Base-by-base conservation (phyloP, 2,888 invertebrate species). In the Yponomeuta plumbellus region DNA sequence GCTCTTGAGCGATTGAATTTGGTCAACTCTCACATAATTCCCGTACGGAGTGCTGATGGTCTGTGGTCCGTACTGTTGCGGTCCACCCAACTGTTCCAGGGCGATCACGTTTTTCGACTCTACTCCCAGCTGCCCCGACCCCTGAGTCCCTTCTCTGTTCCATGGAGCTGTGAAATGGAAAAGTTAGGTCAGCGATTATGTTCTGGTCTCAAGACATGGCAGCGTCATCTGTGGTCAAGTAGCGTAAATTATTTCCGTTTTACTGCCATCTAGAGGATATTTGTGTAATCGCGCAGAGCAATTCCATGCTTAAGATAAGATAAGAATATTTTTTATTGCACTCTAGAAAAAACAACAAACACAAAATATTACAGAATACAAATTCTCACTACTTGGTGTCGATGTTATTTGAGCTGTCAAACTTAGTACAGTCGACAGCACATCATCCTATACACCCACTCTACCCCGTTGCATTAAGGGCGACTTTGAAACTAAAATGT, bases 1-100 rank as follows among this genome's bases (percentile, higher is more conserved):
- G 52, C 17, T 23, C 26, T 56, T 39, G 20, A 22, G n/a, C 59
- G 34, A 40, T 6, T 22, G 59, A 11, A 57, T 26, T 17, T 64
- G 66, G 1, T 73, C 75, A 0, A 77, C 73, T 68, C 78, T 84
- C 34, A 87, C 75, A 56, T 88, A 88, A 66, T 86, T 81, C 4
- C 88, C 88, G 63, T 81, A 88, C 0, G 88, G 88, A 0, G 88
- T 88, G 71, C 83, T 85, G 8, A 88, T 85, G 2, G 88, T 88
- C 66, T 85, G 87, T 11, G 88, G 88, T 44, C 81, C 86, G 65
- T 83, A 82, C 0, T 52, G 44, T 66, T 85, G 87, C 11, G 88
- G 88, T 44, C 81, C 86, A 64, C 83, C 81, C 0, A 84, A 20
- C 3, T 65, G 83, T 34, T 84, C 82, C 6, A 77, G 69, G 0